Base-by-base conservation (phyloP, 2,113 vertebrate species). In the Hepsetus odoe region DNA sequence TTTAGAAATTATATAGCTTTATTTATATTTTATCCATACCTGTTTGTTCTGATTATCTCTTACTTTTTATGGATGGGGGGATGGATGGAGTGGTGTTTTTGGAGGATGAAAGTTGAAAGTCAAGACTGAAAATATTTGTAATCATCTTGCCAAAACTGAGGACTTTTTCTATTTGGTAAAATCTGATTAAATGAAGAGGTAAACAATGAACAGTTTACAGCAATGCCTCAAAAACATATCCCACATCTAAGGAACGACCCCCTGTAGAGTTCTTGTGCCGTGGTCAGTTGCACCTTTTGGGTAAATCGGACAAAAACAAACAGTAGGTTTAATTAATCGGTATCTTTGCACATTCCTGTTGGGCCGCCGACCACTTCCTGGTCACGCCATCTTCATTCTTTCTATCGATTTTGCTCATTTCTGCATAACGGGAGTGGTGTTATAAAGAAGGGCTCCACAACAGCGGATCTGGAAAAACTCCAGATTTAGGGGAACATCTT, bases 341-440 rank as follows among this genome's bases (percentile, higher is more conserved):
- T 89, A 83, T 64, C 83, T 88, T 85, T 93, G 90, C 91, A 92
- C 92, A 89, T 90, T 76, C 79, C 32, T 51, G 14, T 30, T 82
- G 35, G 61, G 64, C 86, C 84, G 87, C 86, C 88, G 87, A 72
- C 87, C 84, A 82, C 90, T 90, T 89, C 90, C 90, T 91, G 91
- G 88, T 88, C 80, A 85, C 58, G 81, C 42, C 80, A 69, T 87
- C 88, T 87, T 18, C n/a, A 46, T 62, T 20, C 11, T 46, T 49
- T 53, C 53, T 59, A 28, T 30, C 46, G 4, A 56, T 44, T 6
- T 69, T n/a, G 4, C 32, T 79, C 22, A 30, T 56, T 79, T 71
- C 14, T 13, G 32, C 32, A 51, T 24, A 66, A 44, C 53, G 2
- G 38, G 38, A 66, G 77, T 84, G 88, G 83, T 88, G 44, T 85